Base-by-base conservation (phyloP, 2,888 invertebrate genomes). In the Cistogaster globosa region DNA sequence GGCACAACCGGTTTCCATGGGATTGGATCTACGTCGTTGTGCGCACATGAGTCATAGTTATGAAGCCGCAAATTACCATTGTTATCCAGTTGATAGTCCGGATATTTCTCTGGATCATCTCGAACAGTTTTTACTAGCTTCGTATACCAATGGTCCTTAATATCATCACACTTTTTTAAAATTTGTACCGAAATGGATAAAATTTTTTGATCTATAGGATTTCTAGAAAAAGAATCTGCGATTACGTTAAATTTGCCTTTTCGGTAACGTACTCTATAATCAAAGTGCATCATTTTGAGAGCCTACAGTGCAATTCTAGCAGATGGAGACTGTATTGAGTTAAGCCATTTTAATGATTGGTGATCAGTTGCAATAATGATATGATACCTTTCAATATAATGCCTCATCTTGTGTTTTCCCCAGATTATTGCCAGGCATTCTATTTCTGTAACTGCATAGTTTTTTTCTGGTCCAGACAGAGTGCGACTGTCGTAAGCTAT, bases 281-380 rank as follows among this genome's bases (percentile, higher is more conserved):
- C n/a, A n/a, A n/a, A n/a, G n/a, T n/a, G n/a, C n/a, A n/a, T n/a
- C n/a, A n/a, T n/a, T n/a, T n/a, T n/a, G n/a, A 36, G 22, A n/a
- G 76, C 75, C 77, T 83, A n/a, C n/a, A n/a, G 60, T 7, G 83
- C 84, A 9, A 84, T 62, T 42, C 80, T 62, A 6, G 68, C 81
- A 3, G 78, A 32, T 0, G 86, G 86, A 63, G 71, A 77, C 38
- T 80, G 76, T 16, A 81, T 71, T 7, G 72, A 51, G 22, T 82
- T 80, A 5, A 82, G 22, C 76, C 82, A 82, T 14, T 82, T 76
- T 18, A 76, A 20, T 11, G 65, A 20, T 20, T 55, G 63, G 18
- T 83, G 77, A 14, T 83, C 77, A 0, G 72, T 77, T 18, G 78
- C 36, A 3, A 83, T 57, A 2, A 57, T 18, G 9, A 83, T 81